Conservation (phyloP, 1,140 invertebrate species). For the Physella acuta region DNA sequence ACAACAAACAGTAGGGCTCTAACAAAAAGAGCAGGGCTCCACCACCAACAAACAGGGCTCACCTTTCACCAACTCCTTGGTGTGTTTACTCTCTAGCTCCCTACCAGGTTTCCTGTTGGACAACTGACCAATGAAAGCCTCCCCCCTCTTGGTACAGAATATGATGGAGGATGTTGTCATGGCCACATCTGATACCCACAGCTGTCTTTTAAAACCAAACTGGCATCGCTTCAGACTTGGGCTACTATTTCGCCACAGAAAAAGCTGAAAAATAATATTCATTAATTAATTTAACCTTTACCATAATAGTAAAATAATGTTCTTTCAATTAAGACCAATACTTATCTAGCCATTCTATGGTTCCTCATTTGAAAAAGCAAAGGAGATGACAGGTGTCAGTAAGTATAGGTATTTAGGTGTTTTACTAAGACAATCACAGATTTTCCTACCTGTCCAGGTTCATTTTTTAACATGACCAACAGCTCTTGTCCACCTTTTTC, state of each 20-base stretch:
- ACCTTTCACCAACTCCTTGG: conserved; percentile 25
- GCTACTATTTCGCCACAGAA: conserved; percentile 69
- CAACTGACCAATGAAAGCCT: conserved; percentile 67
- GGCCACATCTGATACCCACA: conserved; percentile 65
- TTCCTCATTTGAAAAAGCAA: too few relatives aligned
- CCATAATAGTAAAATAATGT: too few relatives aligned
- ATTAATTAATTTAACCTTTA: too few relatives aligned
- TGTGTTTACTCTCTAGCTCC: conserved; percentile 19
- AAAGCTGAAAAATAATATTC: conserved; percentile 45
- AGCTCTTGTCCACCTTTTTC: conserved; percentile 64
- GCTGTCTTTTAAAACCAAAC: conserved; percentile 66
- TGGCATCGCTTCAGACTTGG: conserved; percentile 67
- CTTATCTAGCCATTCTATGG: too few relatives aligned
- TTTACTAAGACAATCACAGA: too few relatives aligned
- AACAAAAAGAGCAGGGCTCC: too few relatives aligned
- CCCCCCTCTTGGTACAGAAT: conserved; percentile 69
- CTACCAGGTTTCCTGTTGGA: conserved; percentile 32
- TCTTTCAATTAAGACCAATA: too few relatives aligned
- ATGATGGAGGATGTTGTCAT: conserved; percentile 65
- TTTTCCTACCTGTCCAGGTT: conserved; percentile 64
- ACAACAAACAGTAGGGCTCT: too few relatives aligned
- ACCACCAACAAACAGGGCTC: too few relatives aligned
- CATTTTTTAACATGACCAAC: conserved; percentile 66
- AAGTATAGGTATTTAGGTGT: too few relatives aligned
- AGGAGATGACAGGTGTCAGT: too few relatives aligned